Conservation (phyloP, 2,888 invertebrate genomes). For the Elaeidobius kamerunicus region DNA sequence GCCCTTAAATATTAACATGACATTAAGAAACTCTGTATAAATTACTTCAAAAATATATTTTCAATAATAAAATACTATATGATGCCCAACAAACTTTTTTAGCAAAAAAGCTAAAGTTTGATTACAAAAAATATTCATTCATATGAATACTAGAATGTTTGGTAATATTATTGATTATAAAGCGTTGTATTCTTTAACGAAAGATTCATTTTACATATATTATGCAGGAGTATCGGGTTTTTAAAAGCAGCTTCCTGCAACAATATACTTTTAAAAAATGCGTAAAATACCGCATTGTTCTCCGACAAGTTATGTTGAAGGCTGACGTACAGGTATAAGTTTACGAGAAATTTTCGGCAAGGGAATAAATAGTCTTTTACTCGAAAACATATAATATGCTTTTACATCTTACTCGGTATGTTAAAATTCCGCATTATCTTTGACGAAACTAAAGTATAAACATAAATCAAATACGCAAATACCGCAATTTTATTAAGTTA, state of each 20-base stretch:
- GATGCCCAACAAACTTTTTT: too few species aligned
- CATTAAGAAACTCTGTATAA: too few species aligned
- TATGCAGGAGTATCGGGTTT: constrained; percentile 29
- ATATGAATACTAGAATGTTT: constrained; percentile 23
- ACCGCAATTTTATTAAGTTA: too few species aligned
- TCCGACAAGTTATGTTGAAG: constrained; percentile 27
- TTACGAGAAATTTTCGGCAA: constrained; percentile 29
- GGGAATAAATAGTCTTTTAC: constrained; percentile 19
- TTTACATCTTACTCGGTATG: constrained; percentile 1
- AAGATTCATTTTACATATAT: constrained; percentile 30
- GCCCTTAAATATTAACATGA: too few species aligned
- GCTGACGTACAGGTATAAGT: constrained; percentile 24
- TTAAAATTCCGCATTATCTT: too few species aligned
- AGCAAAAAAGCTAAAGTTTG: too few species aligned
- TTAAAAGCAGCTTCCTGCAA: constrained; percentile 21
- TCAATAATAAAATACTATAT: too few species aligned
- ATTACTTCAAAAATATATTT: too few species aligned
- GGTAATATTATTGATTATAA: constrained; percentile 31
- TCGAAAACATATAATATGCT: constrained; percentile 18
- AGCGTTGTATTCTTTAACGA: constrained; percentile 30
- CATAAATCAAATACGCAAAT: too few species aligned
- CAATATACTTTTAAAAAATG: constrained; percentile 29
- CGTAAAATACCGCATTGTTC: constrained; percentile 30
- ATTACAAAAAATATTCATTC: too few species aligned
- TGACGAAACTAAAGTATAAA: too few species aligned